phyloP scores from a whole-genome alignment of 2,888 invertebrate species.

The Drosophila flavopinicola region DNA sequence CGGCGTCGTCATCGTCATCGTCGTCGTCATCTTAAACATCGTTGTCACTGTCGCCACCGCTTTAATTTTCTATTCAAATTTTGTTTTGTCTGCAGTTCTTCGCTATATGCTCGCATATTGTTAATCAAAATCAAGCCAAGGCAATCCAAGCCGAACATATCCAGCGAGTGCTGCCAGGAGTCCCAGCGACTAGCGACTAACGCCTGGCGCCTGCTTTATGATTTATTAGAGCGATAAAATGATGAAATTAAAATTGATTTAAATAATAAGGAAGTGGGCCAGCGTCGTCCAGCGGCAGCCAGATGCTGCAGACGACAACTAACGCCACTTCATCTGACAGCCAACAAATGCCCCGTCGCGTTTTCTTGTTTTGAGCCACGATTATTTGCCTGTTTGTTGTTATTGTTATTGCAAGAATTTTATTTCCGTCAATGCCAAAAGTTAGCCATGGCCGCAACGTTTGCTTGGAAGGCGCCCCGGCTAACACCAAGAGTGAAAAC shows the following conservation, averaged over 20 bases:
- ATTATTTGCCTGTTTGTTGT: constrained; percentile 37
- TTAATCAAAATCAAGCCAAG: constrained; percentile 61
- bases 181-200: constrained; percentile 13
- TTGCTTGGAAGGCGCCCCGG: constrained; percentile 16
- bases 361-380: constrained; percentile 22
- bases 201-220: constrained; percentile 52
- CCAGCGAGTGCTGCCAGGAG: constrained; percentile 3
- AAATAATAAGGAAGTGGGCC: constrained; percentile 53
- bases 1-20: constrained; percentile 27
- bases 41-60: constrained; percentile 38
- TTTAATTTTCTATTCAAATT: constrained; percentile 77
- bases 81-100: constrained; percentile 65
- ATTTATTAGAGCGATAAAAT: constrained; percentile 77
- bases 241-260: constrained; percentile 81
- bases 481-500: constrained; percentile 48
- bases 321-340: constrained; percentile 33
- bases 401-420: constrained; percentile 30
- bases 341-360: neutral
- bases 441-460: constrained; percentile 26
- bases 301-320: constrained; percentile 34
- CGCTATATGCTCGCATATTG: constrained; percentile 59
- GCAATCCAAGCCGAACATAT: constrained; percentile 14
- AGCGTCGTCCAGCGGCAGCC: constrained; percentile 6
- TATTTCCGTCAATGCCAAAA: constrained; percentile 46
- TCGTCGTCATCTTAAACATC: constrained; percentile 27